Evolutionary conservation across 2,888 invertebrate genomes (phyloP), one percentile per base, ranked within the genome.

Genomic region (Coelopa pilipes): DNA sequence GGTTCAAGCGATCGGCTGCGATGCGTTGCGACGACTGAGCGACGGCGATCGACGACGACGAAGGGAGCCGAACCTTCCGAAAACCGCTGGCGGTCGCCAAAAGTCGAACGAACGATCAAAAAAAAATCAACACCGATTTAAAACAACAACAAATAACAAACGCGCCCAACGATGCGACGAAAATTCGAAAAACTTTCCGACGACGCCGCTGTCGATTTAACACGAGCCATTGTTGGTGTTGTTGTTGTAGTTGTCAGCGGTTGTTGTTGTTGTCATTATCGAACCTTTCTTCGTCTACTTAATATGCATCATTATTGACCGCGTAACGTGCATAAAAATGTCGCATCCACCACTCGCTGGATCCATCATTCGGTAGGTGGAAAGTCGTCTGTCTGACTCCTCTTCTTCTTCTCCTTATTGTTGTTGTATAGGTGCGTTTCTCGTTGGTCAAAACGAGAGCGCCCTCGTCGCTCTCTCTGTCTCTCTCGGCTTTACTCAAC

Each of bases 251-350:
- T 63, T 63, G 46, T 65, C 47, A 11, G 11, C 15, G 11, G 3
- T 24, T 12, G 7, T 34, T 34, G 34, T 34, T 34, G 34, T 34
- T 34, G 34, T 34, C 34, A 34, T 62, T 62, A 62, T 24, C 60
- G 34, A 24, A 62, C 24, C 34, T 62, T 34, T 34, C 19, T 12
- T 66, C 50, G 19, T 50, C 66, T 66, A 15, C 15, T 66, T 66
- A 66, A 66, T 66, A 66, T 66, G 66, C 66, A 66, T 1, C 66
- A 66, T 66, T 66, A 50, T 66, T 47, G 21, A 17, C 66, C 24
- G 19, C 50, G 66, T 50, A 66, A 24, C 13, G 21, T 21, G 66
- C 50, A 50, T 15, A 66, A 66, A 65, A 65, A 15, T 59, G 34
- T 34, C 34, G 57, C 57, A 21, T 65, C 46, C 66, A 65, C 50